Base-by-base conservation (phyloP, 2,797 vertebrate genomes). In the Nothura maculosa region DNA sequence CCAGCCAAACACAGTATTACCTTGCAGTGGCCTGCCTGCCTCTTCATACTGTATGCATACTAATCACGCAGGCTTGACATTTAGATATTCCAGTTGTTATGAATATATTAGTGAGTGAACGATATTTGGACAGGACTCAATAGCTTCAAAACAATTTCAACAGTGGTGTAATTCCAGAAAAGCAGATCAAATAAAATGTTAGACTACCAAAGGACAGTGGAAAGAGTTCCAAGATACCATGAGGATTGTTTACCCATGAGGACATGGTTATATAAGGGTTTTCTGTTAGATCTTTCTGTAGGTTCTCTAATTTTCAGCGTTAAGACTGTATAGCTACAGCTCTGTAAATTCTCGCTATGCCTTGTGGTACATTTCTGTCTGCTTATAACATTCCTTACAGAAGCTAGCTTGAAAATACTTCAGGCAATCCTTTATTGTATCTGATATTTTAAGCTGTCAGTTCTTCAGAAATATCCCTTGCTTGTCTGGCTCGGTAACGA, bases 11-110 rank as follows among this genome's bases (percentile, higher is more conserved):
- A 14, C 9, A 42, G 42, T 13, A 80, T 89, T 93, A 55, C 57
- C 84, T 93, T 81, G 43, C 64, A 69, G 50, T 2, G 6, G 30
- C 61, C 58, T 87, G 89, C 50, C 52, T 81, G 63, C 24, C 7
- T 55, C 32, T 82, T 81, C 21, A 7, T 77, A 30, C 32, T 73
- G 54, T 58, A 22, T 50, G 55, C 74, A 60, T 93, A 32, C 77
- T 70, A 88, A 93, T 78, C 30, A 52, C 72, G 87, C 45, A 32
- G 2, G 55, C 55, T 63, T 87, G 87, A 60, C n/a, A 52, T 91
- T 73, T 73, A 67, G 62, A 80, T 84, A 47, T 90, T 92, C 68
- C 67, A 64, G 54, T 78, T 91, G 70, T 81, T 92, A 28, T 45
- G 80, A 67, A 43, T 80, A 14, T 42, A 55, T 73, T 28, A 57